Percentiles rank a stretch among this genome's conserved stretches.
phyloP scores from a whole-genome alignment of 2,888 invertebrate genomes.

The Stenurella melanura region DNA sequence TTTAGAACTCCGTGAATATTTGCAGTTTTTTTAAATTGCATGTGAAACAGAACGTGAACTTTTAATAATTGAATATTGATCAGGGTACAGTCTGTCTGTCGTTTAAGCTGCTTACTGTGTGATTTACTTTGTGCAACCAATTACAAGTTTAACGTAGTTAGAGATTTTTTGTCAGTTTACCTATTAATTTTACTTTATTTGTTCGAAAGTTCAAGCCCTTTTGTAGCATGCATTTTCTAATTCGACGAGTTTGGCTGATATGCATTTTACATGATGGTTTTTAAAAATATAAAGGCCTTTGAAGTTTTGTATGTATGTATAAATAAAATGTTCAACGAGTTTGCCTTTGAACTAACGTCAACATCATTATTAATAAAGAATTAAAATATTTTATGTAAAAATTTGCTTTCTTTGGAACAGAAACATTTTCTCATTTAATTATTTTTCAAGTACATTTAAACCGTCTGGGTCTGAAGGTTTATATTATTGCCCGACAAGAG shows the following conservation, averaged over 20 bases:
- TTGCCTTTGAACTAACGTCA: constrained; percentile 38
- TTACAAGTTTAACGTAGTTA: constrained; percentile 66
- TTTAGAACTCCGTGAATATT: constrained; percentile 53
- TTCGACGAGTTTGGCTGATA: constrained; percentile 61
- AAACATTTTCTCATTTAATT: constrained; percentile 24
- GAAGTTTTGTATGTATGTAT: constrained; percentile 37
- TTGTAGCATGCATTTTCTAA: constrained; percentile 62
- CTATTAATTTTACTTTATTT: constrained; percentile 57
- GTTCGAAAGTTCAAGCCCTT: constrained; percentile 50
- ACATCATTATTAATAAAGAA: constrained; percentile 37
- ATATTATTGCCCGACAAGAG: neutral
- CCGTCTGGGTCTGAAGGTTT: neutral
- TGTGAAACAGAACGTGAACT: constrained; percentile 63
- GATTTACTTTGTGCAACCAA: constrained; percentile 69
- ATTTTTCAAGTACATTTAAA: neutral
- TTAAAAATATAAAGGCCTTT: constrained; percentile 44
- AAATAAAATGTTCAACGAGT: constrained; percentile 40
- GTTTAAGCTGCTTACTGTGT: constrained; percentile 62
- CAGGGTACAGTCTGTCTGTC: constrained; percentile 51
- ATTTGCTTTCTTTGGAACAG: constrained; percentile 11
- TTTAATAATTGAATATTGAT: constrained; percentile 66
- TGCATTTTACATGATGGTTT: constrained; percentile 42
- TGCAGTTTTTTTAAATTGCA: constrained; percentile 52
- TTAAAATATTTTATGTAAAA: constrained; percentile 35
- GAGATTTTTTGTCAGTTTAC: constrained; percentile 56